Evolutionary conservation across 1,140 invertebrate species (phyloP), one percentile per base, ranked within the genome.

Genomic region (Saccostrea cuccullata): DNA sequence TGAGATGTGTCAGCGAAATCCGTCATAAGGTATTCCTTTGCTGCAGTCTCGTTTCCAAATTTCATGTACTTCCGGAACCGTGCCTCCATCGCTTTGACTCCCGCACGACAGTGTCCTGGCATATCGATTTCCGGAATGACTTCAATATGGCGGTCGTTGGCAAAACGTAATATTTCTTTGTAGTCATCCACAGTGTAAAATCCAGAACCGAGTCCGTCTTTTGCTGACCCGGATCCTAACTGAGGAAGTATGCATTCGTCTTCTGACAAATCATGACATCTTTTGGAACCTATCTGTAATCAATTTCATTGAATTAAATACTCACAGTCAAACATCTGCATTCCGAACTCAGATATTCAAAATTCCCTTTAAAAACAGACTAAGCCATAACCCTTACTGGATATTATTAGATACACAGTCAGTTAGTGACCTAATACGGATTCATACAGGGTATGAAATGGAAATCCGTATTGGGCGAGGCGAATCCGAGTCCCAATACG

Each of bases 111-210:
- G 86, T 95, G 94, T 36, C 94, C 93, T 2, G 94, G 94, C 91
- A 93, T 93, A 90, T 94, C 94, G 86, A 95, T 90, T 91, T 95
- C 94, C 26, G 94, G 94, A 36, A 94, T 92, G 9, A 94, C 92
- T 85, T 93, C 88, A 20, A 95, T 93, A 86, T 94, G 91, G 2
- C 90, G 91, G 1, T 90, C 84, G 15, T 87, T 88, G 55, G 94
- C 94, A 90, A 90, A 92, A 23, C 26, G 55, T 20, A 95, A 90
- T 36, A 95, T 93, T 13, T 94, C 93, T 82, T 86, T 77, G 88
- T 93, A 94, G 30, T 95, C 92, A 0, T 87, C 85, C 5, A 90
- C 87, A 1, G 91, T 92, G 90, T 93, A 95, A 87, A 86, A 94
- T 8, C 93, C 94, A 0, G 90, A 89, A 6, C 93, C 93, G 6